Percentiles rank a stretch among this genome's conserved stretches.
phyloP scores from a whole-genome alignment of 2,797 vertebrate genomes.

The Chlorospingus flavigularis region DNA sequence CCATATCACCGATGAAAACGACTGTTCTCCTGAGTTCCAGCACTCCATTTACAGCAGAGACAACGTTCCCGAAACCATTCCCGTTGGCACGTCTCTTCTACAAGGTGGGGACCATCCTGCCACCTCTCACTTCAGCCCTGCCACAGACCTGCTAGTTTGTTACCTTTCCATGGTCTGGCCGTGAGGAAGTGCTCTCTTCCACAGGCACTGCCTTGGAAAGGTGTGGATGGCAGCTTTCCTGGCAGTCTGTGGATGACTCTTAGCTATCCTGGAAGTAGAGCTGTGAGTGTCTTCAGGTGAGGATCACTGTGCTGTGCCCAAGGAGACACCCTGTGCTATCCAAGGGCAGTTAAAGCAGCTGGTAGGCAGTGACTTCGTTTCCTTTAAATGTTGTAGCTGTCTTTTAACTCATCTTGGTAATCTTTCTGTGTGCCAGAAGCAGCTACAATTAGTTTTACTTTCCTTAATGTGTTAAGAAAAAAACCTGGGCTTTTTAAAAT shows the following conservation, averaged over 20 bases:
- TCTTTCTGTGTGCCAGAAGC: neutral
- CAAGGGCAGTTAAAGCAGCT: neutral
- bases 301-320: neutral
- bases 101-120: constrained; percentile 77
- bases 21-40: constrained; percentile 90
- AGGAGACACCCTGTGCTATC: neutral
- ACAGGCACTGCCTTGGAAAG: neutral
- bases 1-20: constrained; percentile 86
- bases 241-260: neutral
- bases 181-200: neutral
- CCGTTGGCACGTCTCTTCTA: constrained; percentile 84
- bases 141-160: neutral
- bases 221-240: neutral
- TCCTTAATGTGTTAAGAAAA: neutral
- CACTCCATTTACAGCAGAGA: constrained; percentile 87
- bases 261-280: neutral
- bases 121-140: neutral
- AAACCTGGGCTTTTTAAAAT: rapidly evolving
- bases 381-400: neutral
- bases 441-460: neutral
- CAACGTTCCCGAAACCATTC: constrained; percentile 81
- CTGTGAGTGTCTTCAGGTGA: neutral
- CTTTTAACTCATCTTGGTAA: neutral
- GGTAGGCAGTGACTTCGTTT: neutral
- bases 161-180: neutral